Conservation (phyloP, 35 echinoderm and acorn worm genomes). For the Lytechinus pictus region DNA sequence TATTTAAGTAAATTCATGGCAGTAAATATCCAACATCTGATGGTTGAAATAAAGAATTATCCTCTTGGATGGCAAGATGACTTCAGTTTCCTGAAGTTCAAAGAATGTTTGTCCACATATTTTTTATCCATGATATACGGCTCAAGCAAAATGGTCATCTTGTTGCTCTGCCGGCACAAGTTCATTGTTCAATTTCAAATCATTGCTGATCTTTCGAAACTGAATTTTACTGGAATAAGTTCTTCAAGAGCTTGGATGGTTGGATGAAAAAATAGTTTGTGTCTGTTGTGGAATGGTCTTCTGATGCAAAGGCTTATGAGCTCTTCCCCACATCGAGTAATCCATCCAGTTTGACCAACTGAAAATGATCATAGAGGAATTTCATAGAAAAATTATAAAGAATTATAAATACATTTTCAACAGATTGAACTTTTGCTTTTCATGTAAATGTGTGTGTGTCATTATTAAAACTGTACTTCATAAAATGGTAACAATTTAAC, state of each 20-base stretch:
- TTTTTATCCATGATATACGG: neutral
- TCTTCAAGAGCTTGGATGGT: no score
- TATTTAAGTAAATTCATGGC: neutral
- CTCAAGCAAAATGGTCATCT: neutral
- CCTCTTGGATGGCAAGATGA: neutral
- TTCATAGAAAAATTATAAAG: neutral
- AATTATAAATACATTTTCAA: no score
- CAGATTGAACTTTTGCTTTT: no score
- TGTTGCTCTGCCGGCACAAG: neutral
- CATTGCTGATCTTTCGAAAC: neutral
- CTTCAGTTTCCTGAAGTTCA: neutral
- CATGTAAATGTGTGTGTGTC: no score
- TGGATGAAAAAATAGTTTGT: no score
- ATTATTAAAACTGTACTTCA: no score
- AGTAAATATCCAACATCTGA: neutral
- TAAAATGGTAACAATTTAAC: no score
- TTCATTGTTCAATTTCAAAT: neutral
- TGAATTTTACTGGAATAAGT: no score
- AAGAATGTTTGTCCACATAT: neutral
- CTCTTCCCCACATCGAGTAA: neutral
- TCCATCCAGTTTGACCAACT: neutral
- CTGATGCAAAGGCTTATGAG: neutral
- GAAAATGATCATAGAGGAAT: neutral
- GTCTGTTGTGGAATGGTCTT: no score
- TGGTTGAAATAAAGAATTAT: neutral